Base-by-base conservation (phyloP, 2,113 vertebrate genomes). In the Petroica traversi region DNA sequence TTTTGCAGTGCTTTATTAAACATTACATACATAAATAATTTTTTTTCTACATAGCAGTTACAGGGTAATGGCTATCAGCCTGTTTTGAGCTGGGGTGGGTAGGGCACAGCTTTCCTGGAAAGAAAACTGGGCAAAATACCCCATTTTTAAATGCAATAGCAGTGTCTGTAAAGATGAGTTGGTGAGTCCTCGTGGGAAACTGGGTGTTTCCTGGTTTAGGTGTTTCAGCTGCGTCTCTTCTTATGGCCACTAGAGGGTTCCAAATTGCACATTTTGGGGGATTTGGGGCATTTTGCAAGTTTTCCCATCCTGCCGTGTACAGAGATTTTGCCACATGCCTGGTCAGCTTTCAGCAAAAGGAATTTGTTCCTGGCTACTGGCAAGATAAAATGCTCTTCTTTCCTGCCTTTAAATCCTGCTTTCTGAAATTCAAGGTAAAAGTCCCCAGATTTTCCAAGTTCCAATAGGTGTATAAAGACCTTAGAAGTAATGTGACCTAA, bases 181-280 rank as follows among this genome's bases (percentile, higher is more conserved):
- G 41, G 12, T 52, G 52, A 84, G 25, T 25, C 46, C 29, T 33
- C 67, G 33, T 7, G 67, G 81, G 64, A 34, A 77, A 12, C 12
- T 8, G 3, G 2, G 1, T 16, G 6, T 68, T 88, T 52, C 62
- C 48, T 68, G 25, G 7, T 55, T 85, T 40, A 9, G 62, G 8
- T 68, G 79, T 54, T 64, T 73, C 48, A 31, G 41, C 48, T 94
- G 92, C n/a, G 1, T 43, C 72, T 74, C 81, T 76, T 55, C 18
- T 15, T 46, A 19, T 4, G 67, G 9, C 95, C 94, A 74, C 93
- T 92, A 94, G 94, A 90, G 89, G 89, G 93, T 67, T 80, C 80
- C 55, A 0, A 69, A 74, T 62, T 29, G 40, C 78, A 76, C 29
- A 5, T 87, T 88, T 79, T 36, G 11, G 8, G 48, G n/a, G 5